Evolutionary conservation across 1,140 invertebrate genomes (phyloP), one percentile per base, ranked within the genome.

Genomic region (Ladona fulva): DNA sequence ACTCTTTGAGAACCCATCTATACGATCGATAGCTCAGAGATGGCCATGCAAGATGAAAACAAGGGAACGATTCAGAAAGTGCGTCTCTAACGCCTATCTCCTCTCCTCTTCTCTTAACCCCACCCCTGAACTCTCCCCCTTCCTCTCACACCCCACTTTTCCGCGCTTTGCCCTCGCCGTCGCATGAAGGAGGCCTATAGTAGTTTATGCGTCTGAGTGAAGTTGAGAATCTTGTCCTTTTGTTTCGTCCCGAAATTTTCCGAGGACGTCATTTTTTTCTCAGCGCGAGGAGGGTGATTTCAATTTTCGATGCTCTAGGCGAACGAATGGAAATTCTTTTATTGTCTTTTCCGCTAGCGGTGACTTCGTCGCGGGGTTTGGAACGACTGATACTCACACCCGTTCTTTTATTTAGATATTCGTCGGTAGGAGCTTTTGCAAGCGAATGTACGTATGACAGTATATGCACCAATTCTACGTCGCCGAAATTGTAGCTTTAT

Each of bases 41-140:
- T 66, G 52, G 52, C 52, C 52, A 66, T 66, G 52, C 52, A 66
- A 66, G 52, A 66, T 66, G 52, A 66, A 66, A 66, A 66, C 52
- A 66, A 66, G 52, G n/a, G 52, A 66, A 66, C 52, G 52, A 66
- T 66, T 66, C 52, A 12, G 52, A 66, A 66, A 66, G 52, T 66
- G 52, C 52, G 52, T 66, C 52, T 66, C 52, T 66, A 66, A 66
- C 52, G 52, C 52, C 52, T 22, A 66, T 52, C 52, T 66, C 12
- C 52, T 66, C 52, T 12, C n/a, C 3, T 66, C 52, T n/a, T n/a
- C n/a, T n/a, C 29, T 37, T 3, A 1, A 16, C 52, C 12, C 3
- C 52, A 22, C n/a, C 52, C 52, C 3, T 12, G 5, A 3, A 22
- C 52, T 19, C 52, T 6, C 52, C 52, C 52, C n/a, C 1, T 22